phyloP scores from a whole-genome alignment of 2,888 invertebrate species.

The Caradrina clavipalpis region DNA sequence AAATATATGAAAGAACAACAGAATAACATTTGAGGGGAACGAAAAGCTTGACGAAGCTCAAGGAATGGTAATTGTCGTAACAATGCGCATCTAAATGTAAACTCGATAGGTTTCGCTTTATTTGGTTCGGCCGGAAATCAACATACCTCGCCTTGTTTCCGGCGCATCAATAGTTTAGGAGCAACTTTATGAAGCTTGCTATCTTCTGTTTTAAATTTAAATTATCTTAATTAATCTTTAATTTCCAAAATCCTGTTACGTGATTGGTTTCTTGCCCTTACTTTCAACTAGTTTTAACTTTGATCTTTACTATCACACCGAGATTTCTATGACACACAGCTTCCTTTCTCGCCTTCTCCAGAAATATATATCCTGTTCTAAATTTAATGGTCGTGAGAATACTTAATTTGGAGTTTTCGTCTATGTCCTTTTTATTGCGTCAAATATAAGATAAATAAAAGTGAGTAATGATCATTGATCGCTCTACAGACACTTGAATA shows the following conservation, averaged over 20 bases:
- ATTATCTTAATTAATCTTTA: slow-evolving; percentile 1
- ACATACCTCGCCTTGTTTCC: slow-evolving; percentile 34
- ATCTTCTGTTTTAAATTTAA: slow-evolving; percentile 8
- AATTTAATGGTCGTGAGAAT: slow-evolving; percentile 63
- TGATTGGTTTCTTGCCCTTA: slow-evolving; percentile 27
- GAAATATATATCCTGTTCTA: slow-evolving; percentile 63
- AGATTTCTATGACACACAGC: slow-evolving; percentile 48
- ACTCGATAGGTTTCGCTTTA: slow-evolving; percentile 34
- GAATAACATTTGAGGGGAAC: slow-evolving; percentile 8
- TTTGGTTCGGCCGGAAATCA: slow-evolving; percentile 42
- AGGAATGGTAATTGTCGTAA: slow-evolving; percentile 34
- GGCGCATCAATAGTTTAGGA: slow-evolving; percentile 25
- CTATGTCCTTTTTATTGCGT: slow-evolving; percentile 58
- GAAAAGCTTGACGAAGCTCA: slow-evolving; percentile 32
- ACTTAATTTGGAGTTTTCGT: slow-evolving; percentile 49
- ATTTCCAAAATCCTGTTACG: slow-evolving; percentile 28
- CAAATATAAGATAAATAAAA: slow-evolving; percentile 58
- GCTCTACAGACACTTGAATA: slow-evolving; percentile 48
- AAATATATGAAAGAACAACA: slow-evolving; percentile 6
- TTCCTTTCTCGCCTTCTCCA: slow-evolving; percentile 59
- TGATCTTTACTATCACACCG: slow-evolving; percentile 40
- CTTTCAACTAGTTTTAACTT: slow-evolving; percentile 43
- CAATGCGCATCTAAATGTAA: slow-evolving; percentile 33
- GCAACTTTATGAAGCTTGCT: slow-evolving; percentile 10
- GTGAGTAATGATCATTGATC: slow-evolving; percentile 60